These are phyloP conservation scores for Drosophila fulvimacula DNA, from an alignment of 2,888 invertebrate species.

Conservation along the genomic window DNA sequence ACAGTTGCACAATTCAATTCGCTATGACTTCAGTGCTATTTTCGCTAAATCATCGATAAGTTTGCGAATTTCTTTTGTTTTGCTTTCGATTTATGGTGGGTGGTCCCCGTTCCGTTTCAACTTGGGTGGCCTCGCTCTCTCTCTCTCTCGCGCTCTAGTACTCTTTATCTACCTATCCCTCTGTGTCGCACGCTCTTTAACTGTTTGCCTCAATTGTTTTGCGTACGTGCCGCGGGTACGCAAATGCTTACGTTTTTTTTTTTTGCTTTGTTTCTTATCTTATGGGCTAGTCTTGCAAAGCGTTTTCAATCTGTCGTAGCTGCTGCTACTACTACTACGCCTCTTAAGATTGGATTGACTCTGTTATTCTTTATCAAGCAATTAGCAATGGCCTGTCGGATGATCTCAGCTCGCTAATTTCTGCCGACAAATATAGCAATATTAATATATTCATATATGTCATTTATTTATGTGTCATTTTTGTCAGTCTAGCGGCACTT, in stretches of 20 bases:
- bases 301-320: slow-evolving; percentile 27
- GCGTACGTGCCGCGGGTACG: slow-evolving; percentile 65
- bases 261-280: slow-evolving; percentile 52
- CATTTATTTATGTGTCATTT: slow-evolving; percentile 9
- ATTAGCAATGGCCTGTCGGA: slow-evolving; percentile 48
- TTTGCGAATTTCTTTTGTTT: slow-evolving; percentile 43
- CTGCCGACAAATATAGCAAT: background rate
- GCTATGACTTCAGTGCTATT: slow-evolving; percentile 38
- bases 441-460: slow-evolving; percentile 1
- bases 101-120: slow-evolving; percentile 38
- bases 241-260: slow-evolving; percentile 35
- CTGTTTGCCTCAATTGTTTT: slow-evolving; percentile 33
- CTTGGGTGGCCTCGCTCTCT: slow-evolving; percentile 49
- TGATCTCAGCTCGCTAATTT: slow-evolving; percentile 39
- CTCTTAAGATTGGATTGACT: slow-evolving; percentile 26
- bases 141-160: background rate
- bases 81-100: slow-evolving; percentile 42
- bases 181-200: too few relatives aligned
- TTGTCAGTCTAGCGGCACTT: slow-evolving; percentile 4
- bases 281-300: slow-evolving; percentile 24
- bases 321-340: background rate
- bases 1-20: slow-evolving; percentile 17
- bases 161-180: background rate
- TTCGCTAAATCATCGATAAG: slow-evolving; percentile 60
- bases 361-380: slow-evolving; percentile 64